These are phyloP conservation scores for Neodiprion lecontei DNA, from an alignment of 1,140 invertebrate species.

Conservation along the genomic window DNA sequence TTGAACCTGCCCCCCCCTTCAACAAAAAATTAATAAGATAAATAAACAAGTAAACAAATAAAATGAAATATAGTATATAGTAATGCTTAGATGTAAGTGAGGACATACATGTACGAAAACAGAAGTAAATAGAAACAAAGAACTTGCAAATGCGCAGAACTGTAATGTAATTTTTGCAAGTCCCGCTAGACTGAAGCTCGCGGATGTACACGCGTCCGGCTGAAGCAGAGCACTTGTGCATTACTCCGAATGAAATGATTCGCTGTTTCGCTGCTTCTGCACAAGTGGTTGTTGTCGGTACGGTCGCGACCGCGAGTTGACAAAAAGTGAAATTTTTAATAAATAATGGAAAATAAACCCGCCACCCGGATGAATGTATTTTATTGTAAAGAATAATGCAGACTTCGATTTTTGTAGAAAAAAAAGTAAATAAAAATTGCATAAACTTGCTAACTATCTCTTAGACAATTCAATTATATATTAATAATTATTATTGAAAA, in stretches of 20 bases:
- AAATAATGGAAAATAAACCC: conserved; percentile 30
- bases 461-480: conserved; percentile 33
- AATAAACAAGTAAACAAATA: conserved; percentile 6
- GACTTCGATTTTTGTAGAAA: conserved; percentile 52
- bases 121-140: conserved; percentile 9
- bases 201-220: conserved; percentile 16
- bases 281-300: not conserved
- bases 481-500: conserved; percentile 15
- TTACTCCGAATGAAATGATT: not conserved
- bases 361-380: conserved; percentile 52
- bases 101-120: conserved; percentile 7
- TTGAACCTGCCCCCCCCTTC: conserved; percentile 25
- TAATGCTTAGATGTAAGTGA: not conserved
- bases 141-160: not conserved
- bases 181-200: conserved; percentile 42
- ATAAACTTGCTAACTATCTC: conserved; percentile 34
- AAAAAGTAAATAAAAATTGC: conserved; percentile 22
- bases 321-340: conserved; percentile 36
- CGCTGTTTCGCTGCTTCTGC: not conserved
- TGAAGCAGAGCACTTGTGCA: not conserved
- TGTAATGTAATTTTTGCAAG: conserved; percentile 14
- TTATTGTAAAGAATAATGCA: conserved; percentile 55
- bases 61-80: not conserved
- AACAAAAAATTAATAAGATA: conserved; percentile 9
- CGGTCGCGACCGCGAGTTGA: conserved; percentile 24